These are phyloP conservation scores for Sylvia atricapilla DNA, from an alignment of 2,113 vertebrate genomes.

Conservation along the genomic window DNA sequence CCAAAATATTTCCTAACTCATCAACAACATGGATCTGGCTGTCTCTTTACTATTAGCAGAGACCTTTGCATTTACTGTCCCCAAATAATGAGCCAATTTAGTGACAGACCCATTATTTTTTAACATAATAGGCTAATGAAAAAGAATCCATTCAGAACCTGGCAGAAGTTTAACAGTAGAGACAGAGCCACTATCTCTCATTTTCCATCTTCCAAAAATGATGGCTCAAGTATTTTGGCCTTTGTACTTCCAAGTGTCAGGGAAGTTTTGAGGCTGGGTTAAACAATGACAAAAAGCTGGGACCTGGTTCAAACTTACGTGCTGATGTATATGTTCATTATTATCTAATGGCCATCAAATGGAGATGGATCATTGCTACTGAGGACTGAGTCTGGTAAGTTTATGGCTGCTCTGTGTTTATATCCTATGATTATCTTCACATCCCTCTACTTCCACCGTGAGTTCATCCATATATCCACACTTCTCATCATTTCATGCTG, in stretches of 20 bases:
- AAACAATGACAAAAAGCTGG: neutral
- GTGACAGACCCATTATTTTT: neutral
- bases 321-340: neutral
- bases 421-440: neutral
- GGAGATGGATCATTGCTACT: neutral
- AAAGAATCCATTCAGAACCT: neutral
- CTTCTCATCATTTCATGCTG: neutral
- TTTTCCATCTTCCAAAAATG: neutral
- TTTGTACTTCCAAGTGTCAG: neutral
- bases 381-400: neutral
- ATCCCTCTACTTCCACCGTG: neutral
- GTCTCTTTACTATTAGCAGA: neutral
- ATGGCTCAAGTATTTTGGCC: neutral
- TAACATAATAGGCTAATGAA: neutral
- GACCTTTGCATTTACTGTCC: neutral
- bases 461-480: neutral
- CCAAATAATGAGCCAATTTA: neutral
- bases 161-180: neutral
- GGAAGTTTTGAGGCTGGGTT: neutral
- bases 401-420: neutral
- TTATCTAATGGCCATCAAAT: neutral
- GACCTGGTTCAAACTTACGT: neutral
- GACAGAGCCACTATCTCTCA: neutral
- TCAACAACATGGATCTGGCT: neutral
- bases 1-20: slow-evolving; percentile 13